Evolutionary conservation across 2,888 invertebrate genomes (phyloP).

Genomic region (Lepidocyrtinus sp.): DNA sequence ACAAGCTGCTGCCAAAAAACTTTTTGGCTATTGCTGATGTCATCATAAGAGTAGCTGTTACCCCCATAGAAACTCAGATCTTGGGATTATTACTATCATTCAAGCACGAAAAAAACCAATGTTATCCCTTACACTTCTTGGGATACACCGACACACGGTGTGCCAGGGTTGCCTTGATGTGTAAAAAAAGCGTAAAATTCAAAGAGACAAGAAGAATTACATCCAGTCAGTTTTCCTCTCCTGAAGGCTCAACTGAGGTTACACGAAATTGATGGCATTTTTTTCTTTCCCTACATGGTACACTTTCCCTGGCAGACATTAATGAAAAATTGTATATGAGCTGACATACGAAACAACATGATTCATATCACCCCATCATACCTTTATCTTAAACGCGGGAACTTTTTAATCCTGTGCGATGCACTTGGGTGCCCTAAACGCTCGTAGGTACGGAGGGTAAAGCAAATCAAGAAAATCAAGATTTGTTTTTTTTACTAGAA

Average conservation of each 20-base stretch:
- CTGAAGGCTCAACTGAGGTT: neutral
- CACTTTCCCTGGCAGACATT: neutral
- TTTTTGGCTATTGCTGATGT: constrained; percentile 50
- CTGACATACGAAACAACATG: neutral
- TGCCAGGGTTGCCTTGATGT: neutral
- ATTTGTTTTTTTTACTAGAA: too few species aligned
- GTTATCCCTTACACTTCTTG: neutral
- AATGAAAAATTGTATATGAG: neutral
- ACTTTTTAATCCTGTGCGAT: neutral
- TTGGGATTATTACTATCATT: constrained; percentile 1
- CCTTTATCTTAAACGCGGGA: neutral
- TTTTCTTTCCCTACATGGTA: neutral
- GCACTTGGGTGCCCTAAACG: too few species aligned
- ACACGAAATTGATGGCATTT: neutral
- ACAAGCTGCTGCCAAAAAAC: constrained; percentile 46
- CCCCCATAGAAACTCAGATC: neutral
- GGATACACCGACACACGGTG: neutral
- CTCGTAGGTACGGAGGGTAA: too few species aligned
- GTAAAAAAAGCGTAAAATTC: neutral
- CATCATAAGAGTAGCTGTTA: constrained; percentile 13
- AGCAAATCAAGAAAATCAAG: too few species aligned
- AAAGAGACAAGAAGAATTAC: constrained; percentile 11
- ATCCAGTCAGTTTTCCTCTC: constrained; percentile 4
- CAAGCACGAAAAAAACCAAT: constrained; percentile 1
- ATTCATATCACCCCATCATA: neutral